A percentile compares a stretch with the other conserved stretches of the same genome.
Conservation (phyloP, 2,797 vertebrate genomes). For the Scyliorhinus canicula region DNA sequence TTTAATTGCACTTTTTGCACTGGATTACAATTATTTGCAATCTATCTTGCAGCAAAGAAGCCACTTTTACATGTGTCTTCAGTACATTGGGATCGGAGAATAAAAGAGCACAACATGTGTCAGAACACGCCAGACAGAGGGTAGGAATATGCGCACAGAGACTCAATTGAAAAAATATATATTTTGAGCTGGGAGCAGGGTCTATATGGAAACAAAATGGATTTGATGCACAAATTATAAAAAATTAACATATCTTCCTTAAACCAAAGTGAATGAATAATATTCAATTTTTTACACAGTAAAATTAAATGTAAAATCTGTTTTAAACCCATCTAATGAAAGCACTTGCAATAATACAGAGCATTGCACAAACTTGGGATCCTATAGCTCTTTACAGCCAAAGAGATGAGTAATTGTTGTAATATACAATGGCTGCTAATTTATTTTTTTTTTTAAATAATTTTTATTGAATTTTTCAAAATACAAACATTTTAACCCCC, state of each 20-base stretch:
- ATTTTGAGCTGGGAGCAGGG: not conserved
- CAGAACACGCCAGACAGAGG: not conserved
- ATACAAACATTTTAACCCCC: no score
- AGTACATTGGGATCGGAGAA: not conserved
- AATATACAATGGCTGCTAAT: not conserved
- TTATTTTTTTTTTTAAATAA: no score
- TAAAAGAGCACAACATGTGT: not conserved
- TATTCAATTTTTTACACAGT: not conserved
- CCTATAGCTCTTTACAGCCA: not conserved
- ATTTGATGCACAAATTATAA: not conserved
- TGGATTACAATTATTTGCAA: not conserved
- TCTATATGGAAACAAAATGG: not conserved
- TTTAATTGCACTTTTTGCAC: not conserved
- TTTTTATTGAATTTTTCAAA: no score
- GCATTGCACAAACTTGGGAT: not conserved
- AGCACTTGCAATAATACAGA: not conserved
- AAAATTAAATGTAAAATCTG: not conserved
- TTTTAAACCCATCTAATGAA: not conserved
- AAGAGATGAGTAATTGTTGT: not conserved
- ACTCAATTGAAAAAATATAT: not conserved
- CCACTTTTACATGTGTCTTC: not conserved
- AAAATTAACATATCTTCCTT: not conserved
- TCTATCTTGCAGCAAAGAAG: not conserved
- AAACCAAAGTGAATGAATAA: not conserved
- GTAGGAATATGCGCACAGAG: no score